These are phyloP conservation scores for Mus spicilegus DNA, from an alignment of 2,113 vertebrate genomes.

Conservation along the genomic window DNA sequence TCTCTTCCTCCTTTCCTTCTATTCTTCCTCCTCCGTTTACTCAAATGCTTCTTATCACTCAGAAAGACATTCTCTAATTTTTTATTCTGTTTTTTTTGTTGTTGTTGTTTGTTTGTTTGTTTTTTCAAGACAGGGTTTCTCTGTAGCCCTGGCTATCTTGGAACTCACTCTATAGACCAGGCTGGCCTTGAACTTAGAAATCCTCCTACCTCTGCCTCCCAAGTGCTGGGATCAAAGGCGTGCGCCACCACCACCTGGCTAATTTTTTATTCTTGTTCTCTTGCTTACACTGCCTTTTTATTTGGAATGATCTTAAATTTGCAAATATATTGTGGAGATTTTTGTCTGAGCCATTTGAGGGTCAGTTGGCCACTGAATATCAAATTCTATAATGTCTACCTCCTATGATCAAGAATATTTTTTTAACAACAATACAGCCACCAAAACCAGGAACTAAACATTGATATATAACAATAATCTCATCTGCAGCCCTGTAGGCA, in stretches of 20 bases:
- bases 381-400: not conserved
- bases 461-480: not conserved
- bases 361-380: not conserved
- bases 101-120: too few relatives aligned
- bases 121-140: too few relatives aligned
- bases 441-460: not conserved
- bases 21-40: not conserved
- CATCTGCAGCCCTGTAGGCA: not conserved
- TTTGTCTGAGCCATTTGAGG: not conserved
- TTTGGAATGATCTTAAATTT: not conserved
- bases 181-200: too few relatives aligned
- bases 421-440: not conserved
- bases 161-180: too few relatives aligned
- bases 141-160: too few relatives aligned
- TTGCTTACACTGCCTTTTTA: constrained; percentile 26
- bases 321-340: not conserved
- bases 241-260: too few relatives aligned
- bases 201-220: too few relatives aligned
- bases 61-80: not conserved
- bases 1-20: not conserved
- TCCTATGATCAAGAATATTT: not conserved
- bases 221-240: too few relatives aligned
- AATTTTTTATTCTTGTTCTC: not conserved
- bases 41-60: not conserved
- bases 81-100: not conserved